These are phyloP conservation scores for Hybos culiciformis DNA, from an alignment of 2,888 invertebrate genomes.

Conservation along the genomic window DNA sequence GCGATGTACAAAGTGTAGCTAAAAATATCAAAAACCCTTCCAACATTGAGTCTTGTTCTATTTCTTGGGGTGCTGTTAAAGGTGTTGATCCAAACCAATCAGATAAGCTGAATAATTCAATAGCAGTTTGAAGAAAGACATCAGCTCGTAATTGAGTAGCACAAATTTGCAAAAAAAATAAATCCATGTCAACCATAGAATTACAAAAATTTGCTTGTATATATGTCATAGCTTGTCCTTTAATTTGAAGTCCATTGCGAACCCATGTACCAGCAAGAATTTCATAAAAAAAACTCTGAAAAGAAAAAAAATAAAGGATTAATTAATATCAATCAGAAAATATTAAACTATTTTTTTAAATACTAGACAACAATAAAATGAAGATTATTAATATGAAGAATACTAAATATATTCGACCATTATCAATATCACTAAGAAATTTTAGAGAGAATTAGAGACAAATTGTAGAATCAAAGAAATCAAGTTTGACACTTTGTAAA, in stretches of 20 bases:
- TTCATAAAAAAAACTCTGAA: conserved; percentile 86
- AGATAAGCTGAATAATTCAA: conserved; percentile 82
- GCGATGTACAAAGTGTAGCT: conserved; percentile 71
- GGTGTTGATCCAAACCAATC: conserved; percentile 73
- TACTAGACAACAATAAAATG: background rate
- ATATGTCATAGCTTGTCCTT: conserved; percentile 98
- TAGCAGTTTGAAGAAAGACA: conserved; percentile 69
- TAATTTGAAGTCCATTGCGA: conserved; percentile 91
- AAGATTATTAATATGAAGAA: background rate
- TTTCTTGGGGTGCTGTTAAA: conserved; percentile 52
- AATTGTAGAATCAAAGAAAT: too few species aligned
- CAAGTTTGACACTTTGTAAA: too few species aligned
- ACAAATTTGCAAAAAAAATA: conserved; percentile 88
- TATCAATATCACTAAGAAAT: too few species aligned
- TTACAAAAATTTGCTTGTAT: conserved; percentile 98
- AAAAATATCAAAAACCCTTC: conserved; percentile 86
- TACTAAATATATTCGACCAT: too few species aligned
- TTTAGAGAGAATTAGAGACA: too few species aligned
- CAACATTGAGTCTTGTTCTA: conserved; percentile 83
- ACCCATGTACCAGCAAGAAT: conserved; percentile 92
- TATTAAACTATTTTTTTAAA: background rate
- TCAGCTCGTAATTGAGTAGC: conserved; percentile 77
- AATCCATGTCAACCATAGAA: conserved; percentile 95
- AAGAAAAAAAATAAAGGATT: conserved; percentile 11
- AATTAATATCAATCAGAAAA: background rate